phyloP scores from a whole-genome alignment of 1,140 invertebrate species.

The Teleogryllus occipitalis region DNA sequence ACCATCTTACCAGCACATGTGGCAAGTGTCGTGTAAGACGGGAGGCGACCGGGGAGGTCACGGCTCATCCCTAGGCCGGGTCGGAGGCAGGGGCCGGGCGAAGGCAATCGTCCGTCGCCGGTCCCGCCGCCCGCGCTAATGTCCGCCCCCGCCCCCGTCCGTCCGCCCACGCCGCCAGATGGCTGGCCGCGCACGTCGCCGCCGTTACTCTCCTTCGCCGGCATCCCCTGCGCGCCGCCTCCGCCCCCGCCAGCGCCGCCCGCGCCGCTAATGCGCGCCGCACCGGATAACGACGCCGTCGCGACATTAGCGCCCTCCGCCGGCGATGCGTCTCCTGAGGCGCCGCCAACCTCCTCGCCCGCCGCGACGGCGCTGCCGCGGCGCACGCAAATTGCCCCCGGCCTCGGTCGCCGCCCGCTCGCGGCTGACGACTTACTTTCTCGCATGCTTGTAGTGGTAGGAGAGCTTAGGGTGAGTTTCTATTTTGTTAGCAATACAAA shows the following conservation, averaged over 20 bases:
- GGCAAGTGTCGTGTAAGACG: neutral
- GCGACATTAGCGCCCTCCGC: neutral
- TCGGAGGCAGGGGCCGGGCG: neutral
- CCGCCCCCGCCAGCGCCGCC: too few relatives aligned
- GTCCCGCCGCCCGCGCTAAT: neutral
- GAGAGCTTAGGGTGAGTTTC: too few relatives aligned
- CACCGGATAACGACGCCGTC: neutral
- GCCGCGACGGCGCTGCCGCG: neutral
- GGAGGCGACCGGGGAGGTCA: neutral
- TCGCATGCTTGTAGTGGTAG: too few relatives aligned
- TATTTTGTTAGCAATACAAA: too few relatives aligned
- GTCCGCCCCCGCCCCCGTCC: too few relatives aligned
- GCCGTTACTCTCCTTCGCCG: neutral
- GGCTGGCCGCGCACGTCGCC: too few relatives aligned
- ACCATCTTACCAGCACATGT: neutral
- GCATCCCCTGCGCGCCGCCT: too few relatives aligned
- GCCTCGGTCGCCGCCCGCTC: neutral
- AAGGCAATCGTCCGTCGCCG: too few relatives aligned
- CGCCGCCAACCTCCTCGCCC: neutral
- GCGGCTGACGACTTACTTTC: too few relatives aligned
- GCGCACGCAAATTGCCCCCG: neutral
- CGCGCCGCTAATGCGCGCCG: neutral
- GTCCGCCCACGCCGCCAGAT: neutral
- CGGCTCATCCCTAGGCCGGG: neutral
- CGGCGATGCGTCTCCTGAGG: neutral